Conservation (phyloP, 2,113 vertebrate genomes). For the Carettochelys insculpta region DNA sequence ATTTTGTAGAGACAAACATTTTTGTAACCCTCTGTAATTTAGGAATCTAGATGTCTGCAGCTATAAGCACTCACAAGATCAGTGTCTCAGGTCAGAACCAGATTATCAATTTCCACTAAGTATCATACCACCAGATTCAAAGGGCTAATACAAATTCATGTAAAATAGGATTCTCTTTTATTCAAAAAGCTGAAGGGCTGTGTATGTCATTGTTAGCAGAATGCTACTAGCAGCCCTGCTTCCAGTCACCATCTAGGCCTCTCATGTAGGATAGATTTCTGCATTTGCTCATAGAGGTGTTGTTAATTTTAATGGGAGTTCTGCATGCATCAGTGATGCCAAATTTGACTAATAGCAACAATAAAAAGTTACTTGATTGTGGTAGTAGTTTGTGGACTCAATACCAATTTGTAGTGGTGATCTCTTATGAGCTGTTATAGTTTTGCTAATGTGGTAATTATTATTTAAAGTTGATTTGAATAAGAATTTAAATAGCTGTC, state of each 20-base stretch:
- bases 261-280: background rate
- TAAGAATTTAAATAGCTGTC: background rate
- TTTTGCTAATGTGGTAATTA: background rate
- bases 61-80: accelerated
- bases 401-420: background rate
- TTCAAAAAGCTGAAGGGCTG: background rate
- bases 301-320: background rate
- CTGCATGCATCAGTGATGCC: background rate
- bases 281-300: background rate
- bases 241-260: background rate
- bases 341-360: background rate
- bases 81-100: background rate
- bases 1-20: background rate
- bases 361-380: background rate
- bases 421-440: background rate
- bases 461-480: background rate
- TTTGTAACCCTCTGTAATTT: background rate
- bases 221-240: background rate
- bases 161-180: background rate
- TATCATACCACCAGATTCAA: accelerated
- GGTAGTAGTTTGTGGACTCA: background rate
- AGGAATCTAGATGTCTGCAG: background rate
- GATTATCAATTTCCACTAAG: background rate
- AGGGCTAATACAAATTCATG: background rate
- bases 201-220: background rate